Evolutionary conservation across 2,113 vertebrate species (phyloP).

Genomic region (Sardina pilchardus): DNA sequence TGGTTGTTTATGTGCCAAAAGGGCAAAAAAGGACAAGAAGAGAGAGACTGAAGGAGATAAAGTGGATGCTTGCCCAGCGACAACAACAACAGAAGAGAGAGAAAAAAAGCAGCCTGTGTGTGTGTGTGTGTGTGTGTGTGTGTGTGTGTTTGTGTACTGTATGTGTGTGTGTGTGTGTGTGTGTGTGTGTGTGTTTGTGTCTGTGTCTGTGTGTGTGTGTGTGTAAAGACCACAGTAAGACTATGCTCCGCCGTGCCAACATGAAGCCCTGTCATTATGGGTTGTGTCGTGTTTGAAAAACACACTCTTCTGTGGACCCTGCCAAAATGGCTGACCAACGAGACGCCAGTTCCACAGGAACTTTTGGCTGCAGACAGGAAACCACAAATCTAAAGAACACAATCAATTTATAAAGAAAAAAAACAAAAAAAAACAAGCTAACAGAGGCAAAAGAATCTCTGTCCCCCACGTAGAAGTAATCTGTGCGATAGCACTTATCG

Average conservation of each 20-base stretch:
- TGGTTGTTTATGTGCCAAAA: background rate
- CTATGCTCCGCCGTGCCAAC: constrained; percentile 3
- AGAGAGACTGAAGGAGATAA: background rate
- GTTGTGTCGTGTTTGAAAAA: constrained; percentile 18
- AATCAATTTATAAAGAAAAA: constrained; percentile 7
- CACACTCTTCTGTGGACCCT: constrained; percentile 2
- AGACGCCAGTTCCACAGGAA: constrained; percentile 5
- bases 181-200: background rate
- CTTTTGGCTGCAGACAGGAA: constrained; percentile 39
- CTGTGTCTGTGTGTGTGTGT: constrained; percentile 22
- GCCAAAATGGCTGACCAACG: constrained; percentile 16
- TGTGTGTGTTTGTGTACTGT: too few species aligned
- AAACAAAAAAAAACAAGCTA: background rate
- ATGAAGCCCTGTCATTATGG: constrained; percentile 33
- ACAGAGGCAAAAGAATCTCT: background rate
- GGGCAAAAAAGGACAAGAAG: background rate
- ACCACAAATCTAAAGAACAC: constrained; percentile 32
- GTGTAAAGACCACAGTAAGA: constrained; percentile 27
- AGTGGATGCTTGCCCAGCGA: constrained; percentile 3
- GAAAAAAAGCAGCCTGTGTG: background rate
- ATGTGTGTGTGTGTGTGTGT: background rate
- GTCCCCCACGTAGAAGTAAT: background rate
- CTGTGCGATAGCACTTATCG: background rate
- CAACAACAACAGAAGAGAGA: background rate
- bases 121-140: too few species aligned